These are phyloP conservation scores for Diploscapter pachys DNA, from an alignment of 1,140 invertebrate species.

Conservation along the genomic window DNA sequence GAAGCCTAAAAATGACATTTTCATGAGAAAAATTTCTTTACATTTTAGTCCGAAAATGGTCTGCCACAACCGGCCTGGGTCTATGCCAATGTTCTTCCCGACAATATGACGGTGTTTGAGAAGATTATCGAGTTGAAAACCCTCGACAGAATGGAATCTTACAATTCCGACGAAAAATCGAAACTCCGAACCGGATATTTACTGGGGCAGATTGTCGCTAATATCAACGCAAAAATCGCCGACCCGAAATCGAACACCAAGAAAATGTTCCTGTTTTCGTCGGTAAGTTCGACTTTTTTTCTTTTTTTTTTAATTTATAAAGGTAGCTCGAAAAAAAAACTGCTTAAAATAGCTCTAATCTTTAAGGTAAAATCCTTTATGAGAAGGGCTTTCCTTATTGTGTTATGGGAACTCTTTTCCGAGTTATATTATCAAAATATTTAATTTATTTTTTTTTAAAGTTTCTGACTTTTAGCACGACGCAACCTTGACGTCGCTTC, in stretches of 20 bases:
- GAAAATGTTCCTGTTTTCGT: constrained; percentile 17
- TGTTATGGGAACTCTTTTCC: neutral
- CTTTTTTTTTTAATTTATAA: neutral
- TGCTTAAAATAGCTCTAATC: neutral
- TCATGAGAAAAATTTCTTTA: constrained; percentile 1
- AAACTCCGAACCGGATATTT: constrained; percentile 25
- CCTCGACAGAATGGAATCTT: constrained; percentile 17
- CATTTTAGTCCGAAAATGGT: constrained; percentile 1
- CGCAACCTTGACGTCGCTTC: constrained; percentile 28
- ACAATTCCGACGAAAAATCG: constrained; percentile 24
- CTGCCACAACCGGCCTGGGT: constrained; percentile 28
- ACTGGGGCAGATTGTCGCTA: constrained; percentile 12
- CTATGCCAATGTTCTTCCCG: constrained; percentile 1
- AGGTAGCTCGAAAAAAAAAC: too few species aligned
- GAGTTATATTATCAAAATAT: neutral
- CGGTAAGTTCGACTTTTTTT: constrained; percentile 5
- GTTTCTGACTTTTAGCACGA: constrained; percentile 11
- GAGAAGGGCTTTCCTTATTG: neutral
- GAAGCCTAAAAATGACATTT: too few species aligned
- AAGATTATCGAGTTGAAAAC: constrained; percentile 19
- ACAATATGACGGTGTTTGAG: constrained; percentile 17
- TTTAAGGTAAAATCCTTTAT: neutral
- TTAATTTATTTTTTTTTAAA: neutral
- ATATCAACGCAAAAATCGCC: constrained; percentile 1
- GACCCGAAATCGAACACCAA: neutral